phyloP scores from a whole-genome alignment of 2,888 invertebrate species.

The Anorthoa munda region DNA sequence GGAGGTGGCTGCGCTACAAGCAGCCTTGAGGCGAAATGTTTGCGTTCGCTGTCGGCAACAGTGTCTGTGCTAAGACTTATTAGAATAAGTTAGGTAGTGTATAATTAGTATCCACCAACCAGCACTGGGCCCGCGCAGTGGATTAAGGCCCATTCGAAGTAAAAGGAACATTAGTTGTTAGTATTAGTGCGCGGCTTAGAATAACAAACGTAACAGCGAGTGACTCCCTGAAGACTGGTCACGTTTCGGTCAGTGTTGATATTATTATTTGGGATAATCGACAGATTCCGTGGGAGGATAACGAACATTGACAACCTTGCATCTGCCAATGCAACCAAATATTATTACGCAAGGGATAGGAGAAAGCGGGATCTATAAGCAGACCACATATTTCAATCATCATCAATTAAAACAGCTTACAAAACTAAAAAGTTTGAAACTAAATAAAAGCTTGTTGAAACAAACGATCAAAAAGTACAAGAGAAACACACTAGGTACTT shows the following conservation, averaged over 20 bases:
- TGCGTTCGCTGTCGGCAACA: constrained; percentile 72
- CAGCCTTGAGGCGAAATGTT: constrained; percentile 68
- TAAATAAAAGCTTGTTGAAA: too few species aligned
- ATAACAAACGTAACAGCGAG: constrained; percentile 78
- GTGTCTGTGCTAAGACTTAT: constrained; percentile 59
- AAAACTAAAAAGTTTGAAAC: too few species aligned
- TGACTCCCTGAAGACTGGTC: constrained; percentile 66
- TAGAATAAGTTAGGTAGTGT: too few species aligned
- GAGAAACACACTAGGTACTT: too few species aligned
- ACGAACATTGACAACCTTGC: constrained; percentile 77
- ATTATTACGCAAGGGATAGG: constrained; percentile 49
- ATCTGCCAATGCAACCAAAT: constrained; percentile 85
- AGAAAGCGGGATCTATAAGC: constrained; percentile 40
- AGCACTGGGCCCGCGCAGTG: too few species aligned
- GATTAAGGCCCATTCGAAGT: too few species aligned
- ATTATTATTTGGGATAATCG: constrained; percentile 79
- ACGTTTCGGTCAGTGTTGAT: constrained; percentile 68
- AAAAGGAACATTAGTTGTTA: constrained; percentile 70
- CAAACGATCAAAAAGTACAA: too few species aligned
- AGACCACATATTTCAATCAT: too few species aligned
- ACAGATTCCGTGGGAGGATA: constrained; percentile 76
- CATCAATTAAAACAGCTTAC: too few species aligned
- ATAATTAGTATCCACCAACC: too few species aligned
- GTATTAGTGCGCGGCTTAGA: constrained; percentile 74
- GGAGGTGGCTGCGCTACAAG: constrained; percentile 75